Evolutionary conservation across 2,797 vertebrate species (phyloP), one percentile per base, ranked within the genome.

Genomic region (Channallabes apus): DNA sequence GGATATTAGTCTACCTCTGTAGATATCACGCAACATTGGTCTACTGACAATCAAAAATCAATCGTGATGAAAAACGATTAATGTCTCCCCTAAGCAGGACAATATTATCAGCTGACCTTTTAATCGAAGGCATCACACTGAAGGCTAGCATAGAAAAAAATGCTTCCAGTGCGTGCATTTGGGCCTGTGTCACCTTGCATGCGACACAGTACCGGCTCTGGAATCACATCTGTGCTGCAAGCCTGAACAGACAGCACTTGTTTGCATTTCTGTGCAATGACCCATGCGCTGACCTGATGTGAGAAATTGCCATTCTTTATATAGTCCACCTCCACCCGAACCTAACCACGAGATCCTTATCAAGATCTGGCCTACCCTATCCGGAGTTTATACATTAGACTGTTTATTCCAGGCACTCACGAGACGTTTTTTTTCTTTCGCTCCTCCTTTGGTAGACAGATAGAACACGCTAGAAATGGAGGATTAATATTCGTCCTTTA

Each of bases 211-310:
- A 68, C 89, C 90, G 22, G 71, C 17, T 75, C 58, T 68, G 76
- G 65, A 35, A 58, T 76, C 90, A 94, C 93, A 93, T 93, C 90
- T 93, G 93, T 15, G 89, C 80, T 87, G 73, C 84, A 84, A 91
- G 91, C 41, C 62, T 84, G 86, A 46, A 72, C 51, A 82, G 82
- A 18, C 6, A 89, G 71, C 2, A 54, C 78, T 88, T 93, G 91
- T 93, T 94, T 93, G 90, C 91, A 93, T 94, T 92, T 91, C 92
- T 92, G 73, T 41, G 0, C 90, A 91, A 94, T 92, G 92, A 93
- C 83, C 86, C 86, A 69, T 86, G 83, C 80, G 5, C 87, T 83
- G 84, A 89, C 86, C 86, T 86, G 92, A 86, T 88, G 61, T 59
- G 92, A 89, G 92, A 93, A 76, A 87, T 90, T 89, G 62, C 87